Conservation (phyloP, 2,888 invertebrate genomes). For the Caenorhabditis zanzibari region DNA sequence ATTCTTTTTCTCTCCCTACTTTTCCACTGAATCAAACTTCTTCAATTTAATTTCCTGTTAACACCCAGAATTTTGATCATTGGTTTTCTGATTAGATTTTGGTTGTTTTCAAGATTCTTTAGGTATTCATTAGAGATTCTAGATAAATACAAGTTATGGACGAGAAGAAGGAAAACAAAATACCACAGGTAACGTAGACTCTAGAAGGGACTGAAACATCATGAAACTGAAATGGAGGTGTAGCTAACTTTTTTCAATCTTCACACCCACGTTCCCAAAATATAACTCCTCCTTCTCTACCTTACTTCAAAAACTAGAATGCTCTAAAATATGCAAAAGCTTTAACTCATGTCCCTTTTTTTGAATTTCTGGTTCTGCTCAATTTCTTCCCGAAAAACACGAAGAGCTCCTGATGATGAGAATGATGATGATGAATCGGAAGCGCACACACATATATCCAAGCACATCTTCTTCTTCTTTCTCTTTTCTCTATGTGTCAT, state of each 20-base stretch:
- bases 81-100: constrained; percentile 3
- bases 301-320: neutral
- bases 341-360: constrained; percentile 9
- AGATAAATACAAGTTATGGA: too few relatives aligned
- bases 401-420: constrained; percentile 40
- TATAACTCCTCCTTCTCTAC: neutral
- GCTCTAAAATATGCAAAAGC: neutral
- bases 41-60: constrained; percentile 17
- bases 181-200: neutral
- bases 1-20: neutral
- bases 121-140: neutral
- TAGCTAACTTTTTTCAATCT: neutral
- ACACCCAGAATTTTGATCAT: constrained; percentile 1
- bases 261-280: neutral
- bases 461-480: constrained; percentile 31
- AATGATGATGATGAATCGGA: constrained; percentile 55
- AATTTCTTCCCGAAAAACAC: constrained; percentile 39
- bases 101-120: neutral
- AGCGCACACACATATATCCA: constrained; percentile 26
- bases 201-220: neutral
- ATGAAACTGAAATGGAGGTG: neutral
- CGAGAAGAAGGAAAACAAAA: neutral
- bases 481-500: constrained; percentile 50
- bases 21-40: neutral
- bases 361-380: constrained; percentile 29